Evolutionary conservation across 2,797 vertebrate genomes (phyloP), one percentile per base, ranked within the genome.

Genomic region (Eutrigla gurnardus): DNA sequence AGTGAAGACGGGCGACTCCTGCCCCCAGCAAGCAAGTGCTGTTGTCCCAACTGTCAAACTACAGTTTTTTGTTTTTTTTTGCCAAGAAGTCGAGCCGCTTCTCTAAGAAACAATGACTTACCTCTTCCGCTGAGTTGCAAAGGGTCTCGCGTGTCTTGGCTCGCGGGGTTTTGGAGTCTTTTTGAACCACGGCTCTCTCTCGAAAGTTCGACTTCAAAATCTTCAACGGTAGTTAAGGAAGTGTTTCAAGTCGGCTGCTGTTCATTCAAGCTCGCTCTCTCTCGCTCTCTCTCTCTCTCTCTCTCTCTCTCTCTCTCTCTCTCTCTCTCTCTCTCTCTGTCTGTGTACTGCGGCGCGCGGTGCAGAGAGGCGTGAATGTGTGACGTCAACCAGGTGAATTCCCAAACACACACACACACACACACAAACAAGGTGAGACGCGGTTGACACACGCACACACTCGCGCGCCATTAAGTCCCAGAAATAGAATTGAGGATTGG

Each of bases 371-470:
- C 25, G 71, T 32, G 11, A 7, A 2, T 6, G 46, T 33, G 85
- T 94, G 94, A 94, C 93, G 92, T 94, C 89, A 81, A 1, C 45
- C 92, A 94, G 94, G 92, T 93, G 80, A 85, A 85, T 68, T 85
- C 77, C 86, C 79, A 6, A 43, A 60, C 54, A 25, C 25, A 25
- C 25, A 25, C 73, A 47, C 7, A 9, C 75, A 14, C n/a, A 7
- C 9, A 8, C 14, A 65, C 64, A 18, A 40, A 32, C 43, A 4
- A 2, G 7, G 4, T 2, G 17, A n/a, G 15, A 57, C 17, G 10
- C 3, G 6, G 14, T 17, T 7, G 8, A 52, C 18, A 45, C 43
- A 10, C 17, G 7, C 32, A 33, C 12, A 54, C 52, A 55, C 60
- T 15, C 25, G 10, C 33, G 32, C 47, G 39, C 25, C 25, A 25